Percentiles rank a stretch among this genome's conserved stretches.
Evolutionary conservation across 2,113 vertebrate species (phyloP).

Genomic region (Heterochromis multidens): DNA sequence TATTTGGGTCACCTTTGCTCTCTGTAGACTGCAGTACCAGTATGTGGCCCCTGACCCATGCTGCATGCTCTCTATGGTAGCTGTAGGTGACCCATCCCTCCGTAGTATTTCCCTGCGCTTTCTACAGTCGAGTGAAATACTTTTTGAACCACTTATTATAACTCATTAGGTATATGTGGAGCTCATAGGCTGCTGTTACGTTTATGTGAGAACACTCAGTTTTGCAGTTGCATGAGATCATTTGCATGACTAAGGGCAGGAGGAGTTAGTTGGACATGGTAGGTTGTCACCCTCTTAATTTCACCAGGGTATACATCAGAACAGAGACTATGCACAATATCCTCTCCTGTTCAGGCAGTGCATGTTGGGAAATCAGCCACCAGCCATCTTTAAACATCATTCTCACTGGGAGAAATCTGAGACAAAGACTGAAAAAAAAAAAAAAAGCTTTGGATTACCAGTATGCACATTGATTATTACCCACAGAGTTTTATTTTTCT

Average conservation of each 20-base stretch:
- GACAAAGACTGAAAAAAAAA: neutral
- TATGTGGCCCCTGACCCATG: slow-evolving; percentile 30
- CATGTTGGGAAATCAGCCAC: neutral
- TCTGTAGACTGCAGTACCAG: neutral
- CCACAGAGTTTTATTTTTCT: neutral
- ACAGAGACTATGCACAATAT: neutral
- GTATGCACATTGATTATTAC: neutral
- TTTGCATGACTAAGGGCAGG: neutral
- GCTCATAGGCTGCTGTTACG: neutral
- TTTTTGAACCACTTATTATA: neutral
- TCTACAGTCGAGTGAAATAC: neutral
- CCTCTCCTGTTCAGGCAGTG: neutral
- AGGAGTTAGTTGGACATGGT: neutral
- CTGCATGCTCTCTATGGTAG: neutral
- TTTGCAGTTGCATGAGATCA: neutral
- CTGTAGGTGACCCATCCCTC: slow-evolving; percentile 21
- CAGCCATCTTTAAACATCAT: neutral
- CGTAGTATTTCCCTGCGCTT: neutral
- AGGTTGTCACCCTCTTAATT: neutral
- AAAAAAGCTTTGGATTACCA: neutral
- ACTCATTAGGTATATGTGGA: neutral
- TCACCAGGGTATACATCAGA: neutral
- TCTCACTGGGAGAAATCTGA: neutral
- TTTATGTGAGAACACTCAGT: neutral
- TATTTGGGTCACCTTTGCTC: slow-evolving; percentile 17